Conservation (phyloP, 2,113 vertebrate species). For the Cyprinodon brontotheroides region DNA sequence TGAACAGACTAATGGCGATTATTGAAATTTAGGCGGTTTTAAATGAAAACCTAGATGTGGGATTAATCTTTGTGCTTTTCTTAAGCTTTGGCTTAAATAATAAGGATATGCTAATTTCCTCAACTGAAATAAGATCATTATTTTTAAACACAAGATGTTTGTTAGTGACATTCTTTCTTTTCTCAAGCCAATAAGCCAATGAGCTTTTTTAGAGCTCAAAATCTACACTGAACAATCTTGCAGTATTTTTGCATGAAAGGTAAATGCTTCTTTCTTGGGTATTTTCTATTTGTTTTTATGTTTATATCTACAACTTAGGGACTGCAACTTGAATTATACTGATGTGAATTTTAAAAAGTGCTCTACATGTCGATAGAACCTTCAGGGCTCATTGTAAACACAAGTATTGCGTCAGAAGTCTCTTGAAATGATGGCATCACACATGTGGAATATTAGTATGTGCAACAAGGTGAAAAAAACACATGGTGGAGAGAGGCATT, state of each 20-base stretch:
- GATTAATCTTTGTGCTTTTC: neutral
- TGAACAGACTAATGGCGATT: no score
- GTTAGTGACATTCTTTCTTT: no score
- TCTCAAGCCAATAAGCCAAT: conserved; percentile 44
- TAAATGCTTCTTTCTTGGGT: neutral
- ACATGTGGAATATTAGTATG: conserved; percentile 61
- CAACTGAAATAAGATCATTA: conserved; percentile 23
- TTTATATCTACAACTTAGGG: conserved; percentile 44
- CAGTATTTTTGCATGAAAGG: conserved; percentile 27
- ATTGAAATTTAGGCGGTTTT: neutral
- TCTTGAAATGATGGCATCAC: conserved; percentile 70
- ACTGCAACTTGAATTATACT: conserved; percentile 33
- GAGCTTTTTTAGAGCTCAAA: conserved; percentile 47
- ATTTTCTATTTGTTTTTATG: conserved; percentile 39
- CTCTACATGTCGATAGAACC: conserved; percentile 53
- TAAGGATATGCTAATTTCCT: conserved; percentile 8
- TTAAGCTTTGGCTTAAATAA: conserved; percentile 21
- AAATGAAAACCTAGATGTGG: neutral
- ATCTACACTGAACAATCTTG: conserved; percentile 35
- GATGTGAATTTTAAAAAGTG: conserved; percentile 50
- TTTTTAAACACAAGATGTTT: conserved; percentile 19
- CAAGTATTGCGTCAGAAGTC: conserved; percentile 68
- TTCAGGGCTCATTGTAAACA: conserved; percentile 67
- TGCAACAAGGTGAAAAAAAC: conserved; percentile 36
- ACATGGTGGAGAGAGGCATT: conserved; percentile 43